phyloP scores from a whole-genome alignment of 1,140 invertebrate genomes.

The Drosophila burlai region DNA sequence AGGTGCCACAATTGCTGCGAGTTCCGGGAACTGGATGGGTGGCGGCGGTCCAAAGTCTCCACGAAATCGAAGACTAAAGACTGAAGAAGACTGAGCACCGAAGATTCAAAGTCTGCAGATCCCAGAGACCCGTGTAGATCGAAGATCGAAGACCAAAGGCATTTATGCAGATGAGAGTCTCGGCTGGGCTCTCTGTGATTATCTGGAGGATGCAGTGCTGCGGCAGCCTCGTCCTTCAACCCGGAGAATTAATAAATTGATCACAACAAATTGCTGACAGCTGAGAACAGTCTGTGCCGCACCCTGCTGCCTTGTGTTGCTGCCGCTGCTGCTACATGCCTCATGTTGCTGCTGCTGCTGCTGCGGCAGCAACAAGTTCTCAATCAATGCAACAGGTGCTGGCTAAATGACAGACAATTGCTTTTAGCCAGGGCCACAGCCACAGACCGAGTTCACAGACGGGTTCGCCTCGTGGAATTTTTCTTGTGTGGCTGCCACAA shows the following conservation, averaged over 20 bases:
- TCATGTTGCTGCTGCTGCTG: not conserved
- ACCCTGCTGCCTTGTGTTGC: conserved; percentile 34
- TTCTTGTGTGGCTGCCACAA: conserved; percentile 68
- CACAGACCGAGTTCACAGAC: conserved; percentile 17
- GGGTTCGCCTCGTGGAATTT: conserved; percentile 66
- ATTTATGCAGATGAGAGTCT: conserved; percentile 78
- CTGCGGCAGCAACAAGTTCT: conserved; percentile 69
- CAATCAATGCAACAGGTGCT: conserved; percentile 74
- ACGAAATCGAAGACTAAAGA: not conserved
- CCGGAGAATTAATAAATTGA: conserved; percentile 73
- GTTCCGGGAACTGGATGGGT: conserved; percentile 76
- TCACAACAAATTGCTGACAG: conserved; percentile 83
- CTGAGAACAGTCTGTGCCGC: conserved; percentile 63
- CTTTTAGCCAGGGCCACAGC: conserved; percentile 43
- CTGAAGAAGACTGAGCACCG: not conserved
- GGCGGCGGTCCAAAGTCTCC: conserved; percentile 22
- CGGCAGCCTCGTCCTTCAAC: conserved; percentile 39
- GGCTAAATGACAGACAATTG: conserved; percentile 67
- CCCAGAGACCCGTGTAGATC: not conserved
- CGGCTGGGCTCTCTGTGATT: conserved; percentile 58
- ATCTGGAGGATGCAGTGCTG: conserved; percentile 40
- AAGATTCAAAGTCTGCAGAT: not conserved
- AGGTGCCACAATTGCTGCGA: conserved; percentile 76
- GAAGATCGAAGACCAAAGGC: conserved; percentile 19
- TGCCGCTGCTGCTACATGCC: conserved; percentile 13